Evolutionary conservation across 2,888 invertebrate species (phyloP), one percentile per base, ranked within the genome.

Genomic region (Hylaea fasciaria): DNA sequence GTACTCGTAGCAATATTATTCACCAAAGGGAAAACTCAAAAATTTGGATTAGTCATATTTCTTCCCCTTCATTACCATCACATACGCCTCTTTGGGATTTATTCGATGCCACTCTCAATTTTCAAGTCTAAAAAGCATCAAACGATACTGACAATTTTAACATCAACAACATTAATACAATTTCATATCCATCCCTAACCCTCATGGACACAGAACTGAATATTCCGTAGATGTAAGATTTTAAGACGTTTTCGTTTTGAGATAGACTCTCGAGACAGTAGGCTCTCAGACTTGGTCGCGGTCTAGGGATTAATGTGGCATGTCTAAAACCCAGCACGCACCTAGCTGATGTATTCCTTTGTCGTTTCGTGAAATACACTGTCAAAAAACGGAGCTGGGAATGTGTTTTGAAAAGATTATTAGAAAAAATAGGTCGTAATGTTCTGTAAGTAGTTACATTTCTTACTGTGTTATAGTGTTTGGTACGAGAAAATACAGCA

Each of bases 291-390:
- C 78, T 70, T 76, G 73, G 78, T 68, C 73, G 85, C 77, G 85
- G 87, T 85, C 87, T 87, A 87, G 86, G 81, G 86, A 89, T 89
- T 89, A 91, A 89, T 89, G 89, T 85, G 75, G 80, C 85, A 76
- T 85, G 83, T 80, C 86, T 87, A 83, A 88, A 87, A 81, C 86
- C 74, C 72, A 73, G 78, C 86, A 86, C 86, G 86, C 86, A 87
- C 80, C 76, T 78, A 44, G 70, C 69, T 73, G 77, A 76, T 72
- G 70, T 77, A 82, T 82, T 77, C 71, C 81, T 83, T 83, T 83
- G 80, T 78, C 59, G 35, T 17, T 17, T 22, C 29, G 41, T 32
- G 13, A 35, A 32, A 46, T 28, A 45, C 28, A 9, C 45, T 47
- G 47, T 32, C 37, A 48, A 48, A 48, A 48, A 37, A 35, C 16